Conservation (phyloP, 2,888 invertebrate species). For the Julus scandinavius region DNA sequence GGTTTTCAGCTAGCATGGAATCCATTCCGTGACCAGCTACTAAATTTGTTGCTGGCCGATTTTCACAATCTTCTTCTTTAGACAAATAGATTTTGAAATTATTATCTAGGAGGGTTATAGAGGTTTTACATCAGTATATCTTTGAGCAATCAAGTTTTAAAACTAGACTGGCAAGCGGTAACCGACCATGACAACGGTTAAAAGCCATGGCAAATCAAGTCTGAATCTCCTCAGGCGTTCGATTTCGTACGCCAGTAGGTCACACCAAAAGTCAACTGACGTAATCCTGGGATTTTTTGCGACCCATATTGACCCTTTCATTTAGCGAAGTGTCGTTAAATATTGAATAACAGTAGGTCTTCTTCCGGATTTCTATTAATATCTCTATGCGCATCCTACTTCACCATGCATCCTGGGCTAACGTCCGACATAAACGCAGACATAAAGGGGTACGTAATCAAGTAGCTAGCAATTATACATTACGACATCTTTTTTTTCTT, state of each 20-base stretch:
- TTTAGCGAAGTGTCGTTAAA: background rate
- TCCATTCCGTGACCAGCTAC: no score
- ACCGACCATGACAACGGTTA: no score
- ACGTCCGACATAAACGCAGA: background rate
- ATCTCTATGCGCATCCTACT: background rate
- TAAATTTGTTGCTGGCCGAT: no score
- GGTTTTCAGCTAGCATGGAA: no score
- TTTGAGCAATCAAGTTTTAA: no score
- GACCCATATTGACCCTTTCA: conserved; percentile 18
- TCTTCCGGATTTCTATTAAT: conserved; percentile 37
- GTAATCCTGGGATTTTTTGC: conserved; percentile 22
- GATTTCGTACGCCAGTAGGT: background rate
- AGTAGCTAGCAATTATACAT: conserved; percentile 6
- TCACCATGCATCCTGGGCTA: conserved; percentile 25
- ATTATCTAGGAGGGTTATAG: no score
- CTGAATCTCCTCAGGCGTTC: background rate
- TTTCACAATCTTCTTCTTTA: no score
- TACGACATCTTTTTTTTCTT: background rate
- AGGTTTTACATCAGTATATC: no score
- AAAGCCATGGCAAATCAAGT: background rate
- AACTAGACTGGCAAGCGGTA: no score
- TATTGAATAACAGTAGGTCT: background rate
- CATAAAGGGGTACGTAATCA: background rate
- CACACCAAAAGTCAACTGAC: background rate
- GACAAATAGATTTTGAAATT: no score